Evolutionary conservation across 2,888 invertebrate genomes (phyloP).

Genomic region (Heliconius aoede): DNA sequence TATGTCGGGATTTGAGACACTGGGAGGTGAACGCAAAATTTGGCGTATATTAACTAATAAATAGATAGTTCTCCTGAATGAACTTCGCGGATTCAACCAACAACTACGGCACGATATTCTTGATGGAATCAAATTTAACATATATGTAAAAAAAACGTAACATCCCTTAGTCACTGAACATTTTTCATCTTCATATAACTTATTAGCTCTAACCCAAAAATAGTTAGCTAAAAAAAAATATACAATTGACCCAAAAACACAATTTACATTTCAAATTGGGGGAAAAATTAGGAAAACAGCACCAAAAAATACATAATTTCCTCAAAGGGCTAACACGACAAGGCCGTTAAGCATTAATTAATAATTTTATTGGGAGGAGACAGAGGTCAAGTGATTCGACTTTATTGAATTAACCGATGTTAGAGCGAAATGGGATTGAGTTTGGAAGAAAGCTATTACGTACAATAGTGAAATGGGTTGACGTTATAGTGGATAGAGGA

Average conservation of each 20-base stretch:
- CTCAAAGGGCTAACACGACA: slow-evolving; percentile 14
- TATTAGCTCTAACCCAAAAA: not conserved
- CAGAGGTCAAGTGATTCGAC: slow-evolving; percentile 12
- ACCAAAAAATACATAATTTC: not conserved
- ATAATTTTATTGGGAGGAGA: slow-evolving; percentile 10
- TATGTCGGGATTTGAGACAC: too few relatives aligned
- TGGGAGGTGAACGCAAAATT: too few relatives aligned
- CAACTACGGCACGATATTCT: too few relatives aligned
- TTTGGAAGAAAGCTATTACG: slow-evolving; percentile 3
- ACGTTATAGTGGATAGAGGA: not conserved
- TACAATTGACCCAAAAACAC: not conserved
- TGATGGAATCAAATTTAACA: too few relatives aligned
- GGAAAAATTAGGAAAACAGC: not conserved
- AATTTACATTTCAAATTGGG: slow-evolving; percentile 1
- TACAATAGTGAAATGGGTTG: slow-evolving; percentile 10
- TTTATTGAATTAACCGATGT: slow-evolving; percentile 22
- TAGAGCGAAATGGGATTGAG: slow-evolving; percentile 22
- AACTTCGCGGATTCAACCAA: too few relatives aligned
- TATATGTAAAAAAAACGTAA: too few relatives aligned
- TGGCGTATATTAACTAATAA: too few relatives aligned
- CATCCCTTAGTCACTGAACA: not conserved
- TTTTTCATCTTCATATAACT: not conserved
- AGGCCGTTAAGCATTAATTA: slow-evolving; percentile 15
- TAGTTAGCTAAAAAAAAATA: not conserved
- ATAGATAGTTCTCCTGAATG: too few relatives aligned